Conservation (phyloP, 2,113 vertebrate species). For the Tursiops truncatus region DNA sequence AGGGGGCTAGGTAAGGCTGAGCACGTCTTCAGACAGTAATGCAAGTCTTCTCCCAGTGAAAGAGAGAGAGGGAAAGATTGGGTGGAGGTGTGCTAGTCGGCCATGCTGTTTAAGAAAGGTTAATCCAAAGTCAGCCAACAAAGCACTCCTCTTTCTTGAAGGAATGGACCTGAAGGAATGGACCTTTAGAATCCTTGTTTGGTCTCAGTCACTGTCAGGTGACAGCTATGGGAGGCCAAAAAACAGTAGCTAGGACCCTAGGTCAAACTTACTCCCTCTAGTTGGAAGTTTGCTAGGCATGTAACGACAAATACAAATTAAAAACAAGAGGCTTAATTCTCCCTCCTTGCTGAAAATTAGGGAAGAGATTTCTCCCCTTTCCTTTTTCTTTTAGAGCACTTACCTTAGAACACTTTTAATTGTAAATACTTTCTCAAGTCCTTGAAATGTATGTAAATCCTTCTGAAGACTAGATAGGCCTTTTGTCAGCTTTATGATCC, state of each 20-base stretch:
- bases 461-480: background rate
- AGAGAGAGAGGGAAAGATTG: background rate
- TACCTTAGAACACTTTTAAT: background rate
- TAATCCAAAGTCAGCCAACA: background rate
- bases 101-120: background rate
- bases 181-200: background rate
- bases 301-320: background rate
- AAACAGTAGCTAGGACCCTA: background rate
- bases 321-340: background rate
- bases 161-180: background rate
- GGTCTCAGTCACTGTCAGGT: background rate
- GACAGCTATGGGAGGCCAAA: background rate
- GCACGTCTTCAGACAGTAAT: background rate
- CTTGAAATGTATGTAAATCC: background rate
- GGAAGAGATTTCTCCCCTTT: background rate
- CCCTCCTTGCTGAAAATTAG: background rate
- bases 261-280: background rate
- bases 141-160: background rate
- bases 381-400: background rate
- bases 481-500: background rate
- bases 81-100: background rate
- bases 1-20: background rate
- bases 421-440: background rate
- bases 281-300: background rate
- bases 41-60: background rate